Base-by-base conservation (phyloP, 2,797 vertebrate species). In the Syncerus caffer region DNA sequence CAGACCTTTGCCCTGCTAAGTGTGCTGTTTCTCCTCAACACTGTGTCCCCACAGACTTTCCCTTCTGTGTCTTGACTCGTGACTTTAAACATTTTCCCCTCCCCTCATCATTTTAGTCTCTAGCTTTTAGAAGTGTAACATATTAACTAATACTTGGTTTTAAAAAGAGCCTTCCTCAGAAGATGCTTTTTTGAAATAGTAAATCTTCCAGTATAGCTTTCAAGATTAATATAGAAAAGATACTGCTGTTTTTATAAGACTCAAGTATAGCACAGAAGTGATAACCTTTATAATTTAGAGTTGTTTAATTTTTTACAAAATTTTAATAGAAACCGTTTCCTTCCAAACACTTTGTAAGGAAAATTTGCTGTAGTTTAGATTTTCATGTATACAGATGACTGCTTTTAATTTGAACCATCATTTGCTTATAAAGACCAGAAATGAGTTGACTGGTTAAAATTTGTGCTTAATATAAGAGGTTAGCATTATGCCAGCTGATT, bases 251-350 rank as follows among this genome's bases (percentile, higher is more conserved):
- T 19, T 23, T 79, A 3, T 87, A 51, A 93, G 93, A 57, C 51
- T 71, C n/a, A 91, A 64, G 13, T n/a, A 79, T 57, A 71, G 51
- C 27, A 79, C 31, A 79, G 80, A 87, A 89, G 82, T 86, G 29
- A n/a, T 53, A 95, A 84, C 21, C 83, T 90, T 93, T 95, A 85
- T 60, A 78, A 80, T 79, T 93, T 79, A 93, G 47, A 93, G 38
- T 80, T 57, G 58, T 93, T 88, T 85, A 96, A 25, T 74, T 42
- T 74, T 74, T 74, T 42, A 74, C 71, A 57, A 25, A 64, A 50
- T 89, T 92, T 96, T 76, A 89, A 74, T 94, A 58, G 85, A 57
- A 29, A 7, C 38, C 85, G n/a, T 74, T 42, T 74, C 34, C 50
- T 85, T 23, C 53, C 62, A 71, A 83, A 83, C 8, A 51, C 27